Evolutionary conservation across 2,113 vertebrate genomes (phyloP).

Genomic region (Engystomops pustulosus): DNA sequence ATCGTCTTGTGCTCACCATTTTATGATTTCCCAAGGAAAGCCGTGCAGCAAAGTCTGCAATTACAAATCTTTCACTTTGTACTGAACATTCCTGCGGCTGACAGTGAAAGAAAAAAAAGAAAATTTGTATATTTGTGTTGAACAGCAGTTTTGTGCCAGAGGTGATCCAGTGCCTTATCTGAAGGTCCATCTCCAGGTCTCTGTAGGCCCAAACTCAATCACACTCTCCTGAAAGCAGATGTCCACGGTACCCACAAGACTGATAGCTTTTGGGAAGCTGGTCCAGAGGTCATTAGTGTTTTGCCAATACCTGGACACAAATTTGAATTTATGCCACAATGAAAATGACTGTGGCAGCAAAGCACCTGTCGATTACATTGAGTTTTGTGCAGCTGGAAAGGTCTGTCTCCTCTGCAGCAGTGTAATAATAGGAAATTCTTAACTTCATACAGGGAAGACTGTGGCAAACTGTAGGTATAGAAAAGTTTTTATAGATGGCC

Average conservation of each 20-base stretch:
- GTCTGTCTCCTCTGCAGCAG: too few relatives aligned
- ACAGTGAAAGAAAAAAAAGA: background rate
- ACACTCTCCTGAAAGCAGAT: background rate
- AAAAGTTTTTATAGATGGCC: too few relatives aligned
- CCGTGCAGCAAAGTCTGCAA: constrained; percentile 32
- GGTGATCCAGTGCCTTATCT: background rate
- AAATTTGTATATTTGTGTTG: constrained; percentile 33
- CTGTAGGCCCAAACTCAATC: constrained; percentile 22
- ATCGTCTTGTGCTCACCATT: constrained; percentile 37
- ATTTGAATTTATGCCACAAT: background rate
- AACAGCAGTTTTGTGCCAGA: constrained; percentile 38
- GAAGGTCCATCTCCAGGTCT: background rate
- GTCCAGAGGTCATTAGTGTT: background rate
- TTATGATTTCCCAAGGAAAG: constrained; percentile 44
- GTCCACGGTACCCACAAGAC: constrained; percentile 10
- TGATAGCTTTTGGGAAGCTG: background rate
- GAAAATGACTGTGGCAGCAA: background rate
- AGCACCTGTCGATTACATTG: background rate
- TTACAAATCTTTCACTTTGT: constrained; percentile 45
- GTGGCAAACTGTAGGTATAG: too few relatives aligned
- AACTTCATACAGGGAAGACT: too few relatives aligned
- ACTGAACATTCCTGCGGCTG: constrained; percentile 32
- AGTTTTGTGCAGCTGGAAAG: too few relatives aligned
- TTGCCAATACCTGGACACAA: constrained; percentile 16
- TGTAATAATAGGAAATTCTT: too few relatives aligned